Evolutionary conservation across 1,140 invertebrate genomes (phyloP), one percentile per base, ranked within the genome.

Genomic region (Samia ricini): DNA sequence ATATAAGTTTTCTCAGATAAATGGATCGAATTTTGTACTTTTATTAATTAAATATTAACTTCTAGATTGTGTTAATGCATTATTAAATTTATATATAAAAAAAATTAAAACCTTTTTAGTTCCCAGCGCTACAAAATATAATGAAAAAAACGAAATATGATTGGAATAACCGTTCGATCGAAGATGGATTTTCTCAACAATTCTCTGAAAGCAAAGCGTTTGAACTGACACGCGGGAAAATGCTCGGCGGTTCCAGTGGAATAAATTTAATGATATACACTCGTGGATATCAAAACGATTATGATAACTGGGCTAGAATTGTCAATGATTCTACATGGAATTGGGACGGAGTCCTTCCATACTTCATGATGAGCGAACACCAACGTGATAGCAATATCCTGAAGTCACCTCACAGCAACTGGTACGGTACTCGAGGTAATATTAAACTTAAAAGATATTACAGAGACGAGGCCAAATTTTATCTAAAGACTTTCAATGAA

Each of bases 241-340:
- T 93, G 8, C 72, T 96, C 1, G 95, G 95, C 0, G 95, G 95
- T 0, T 93, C 93, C 1, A 95, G 94, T 26, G 92, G 94, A 2
- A 92, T 95, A 1, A 96, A 96, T 84, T 97, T 95, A 66, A 92
- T 96, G 93, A 92, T 94, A 0, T 95, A 95, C 64, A 93, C 93
- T 0, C 88, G 95, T 57, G 94, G 95, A 2, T 91, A 92, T 64
- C 61, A 55, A 2, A 57, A 65, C 18, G 72, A 94, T 71, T 94
- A 95, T 75, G 68, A 91, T n/a, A 95, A 94, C 94, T 81, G 76
- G 90, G 75, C 77, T 60, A 26, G 68, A 91, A 52, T 0, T 95
- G 95, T 66, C 79, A 88, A 0, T 94, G 95, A 70, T 36, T 2
- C 29, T 8, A 50, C 61, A 0, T 98, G 97, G 97, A 92, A 92